Conservation (phyloP, 2,797 vertebrate genomes). For the Sebastes oblongus region DNA sequence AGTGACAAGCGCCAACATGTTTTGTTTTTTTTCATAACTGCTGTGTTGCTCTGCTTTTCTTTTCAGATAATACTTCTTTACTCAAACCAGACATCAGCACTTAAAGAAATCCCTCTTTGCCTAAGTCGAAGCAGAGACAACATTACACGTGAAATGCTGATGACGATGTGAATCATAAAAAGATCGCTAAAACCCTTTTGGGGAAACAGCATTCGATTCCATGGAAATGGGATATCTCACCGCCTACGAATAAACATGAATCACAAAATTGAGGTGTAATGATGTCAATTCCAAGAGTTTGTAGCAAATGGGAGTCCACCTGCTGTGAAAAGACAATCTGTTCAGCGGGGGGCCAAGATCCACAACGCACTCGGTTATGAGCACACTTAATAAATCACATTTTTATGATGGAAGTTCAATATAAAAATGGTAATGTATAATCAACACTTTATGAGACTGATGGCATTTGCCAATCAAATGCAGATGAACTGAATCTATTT, state of each 20-base stretch:
- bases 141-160: conserved; percentile 55
- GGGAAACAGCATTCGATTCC: conserved; percentile 44
- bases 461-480: conserved; percentile 62
- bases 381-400: conserved; percentile 83
- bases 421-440: conserved; percentile 80
- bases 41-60: conserved; percentile 19
- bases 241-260: conserved; percentile 79
- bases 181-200: conserved; percentile 59
- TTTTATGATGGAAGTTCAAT: conserved; percentile 78
- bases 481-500: conserved; percentile 54
- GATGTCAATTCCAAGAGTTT: conserved; percentile 86
- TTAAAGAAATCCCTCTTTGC: conserved; percentile 25
- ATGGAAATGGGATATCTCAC: conserved; percentile 66
- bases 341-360: conserved; percentile 70
- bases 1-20: conserved; percentile 46
- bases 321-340: conserved; percentile 84
- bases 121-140: conserved; percentile 27
- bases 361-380: conserved; percentile 76
- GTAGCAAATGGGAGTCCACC: conserved; percentile 78
- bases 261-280: conserved; percentile 85
- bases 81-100: conserved; percentile 13
- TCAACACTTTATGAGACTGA: conserved; percentile 62
- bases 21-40: not conserved
- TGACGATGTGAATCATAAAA: conserved; percentile 61
- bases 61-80: conserved; percentile 25